These are phyloP conservation scores for Talpa occidentalis DNA, from an alignment of 2,113 vertebrate genomes.

Conservation along the genomic window DNA sequence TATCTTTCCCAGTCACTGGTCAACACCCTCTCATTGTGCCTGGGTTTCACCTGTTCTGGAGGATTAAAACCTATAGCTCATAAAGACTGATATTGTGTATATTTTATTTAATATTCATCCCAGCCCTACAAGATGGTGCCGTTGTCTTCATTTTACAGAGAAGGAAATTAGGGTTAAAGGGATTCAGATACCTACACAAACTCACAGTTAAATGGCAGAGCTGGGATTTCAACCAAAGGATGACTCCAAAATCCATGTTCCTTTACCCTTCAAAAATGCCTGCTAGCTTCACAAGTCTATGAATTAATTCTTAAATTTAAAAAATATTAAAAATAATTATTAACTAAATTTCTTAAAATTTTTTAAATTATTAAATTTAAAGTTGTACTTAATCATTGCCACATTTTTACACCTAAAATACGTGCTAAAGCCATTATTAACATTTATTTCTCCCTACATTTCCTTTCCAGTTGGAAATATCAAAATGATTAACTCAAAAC, in stretches of 20 bases:
- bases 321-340: too few relatives aligned
- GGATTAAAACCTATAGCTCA: neutral
- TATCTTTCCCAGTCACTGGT: neutral
- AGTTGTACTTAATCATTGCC: neutral
- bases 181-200: neutral
- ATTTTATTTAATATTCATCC: neutral
- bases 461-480: constrained; percentile 30
- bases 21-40: neutral
- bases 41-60: constrained; percentile 4
- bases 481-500: constrained; percentile 46
- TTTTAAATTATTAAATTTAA: neutral
- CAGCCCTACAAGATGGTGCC: neutral
- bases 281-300: neutral
- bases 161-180: neutral
- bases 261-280: neutral
- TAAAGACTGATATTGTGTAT: neutral
- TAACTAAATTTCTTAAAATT: too few relatives aligned
- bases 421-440: neutral
- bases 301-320: constrained; percentile 19
- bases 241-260: neutral
- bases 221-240: neutral
- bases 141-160: neutral
- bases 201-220: neutral
- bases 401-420: constrained; percentile 2
- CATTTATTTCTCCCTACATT: constrained; percentile 26